Conservation (phyloP, 2,888 invertebrate genomes). For the Halocaridina rubra region DNA sequence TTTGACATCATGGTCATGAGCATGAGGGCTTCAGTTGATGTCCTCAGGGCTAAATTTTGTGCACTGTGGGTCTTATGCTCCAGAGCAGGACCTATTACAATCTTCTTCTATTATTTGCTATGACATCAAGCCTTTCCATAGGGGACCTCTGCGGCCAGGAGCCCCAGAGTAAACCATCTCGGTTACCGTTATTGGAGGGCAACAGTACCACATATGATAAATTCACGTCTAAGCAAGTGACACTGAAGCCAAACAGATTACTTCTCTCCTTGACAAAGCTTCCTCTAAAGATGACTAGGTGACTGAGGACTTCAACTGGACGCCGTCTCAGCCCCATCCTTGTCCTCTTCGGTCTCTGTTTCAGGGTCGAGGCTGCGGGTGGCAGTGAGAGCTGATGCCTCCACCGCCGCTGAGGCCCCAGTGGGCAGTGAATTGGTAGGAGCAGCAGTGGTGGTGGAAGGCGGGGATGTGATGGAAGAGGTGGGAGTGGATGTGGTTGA, state of each 20-base stretch:
- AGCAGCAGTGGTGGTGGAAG: constrained; percentile 61
- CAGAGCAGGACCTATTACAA: constrained; percentile 17
- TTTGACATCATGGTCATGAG: constrained; percentile 3
- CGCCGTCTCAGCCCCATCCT: constrained; percentile 56
- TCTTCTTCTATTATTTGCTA: neutral
- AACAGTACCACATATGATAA: constrained; percentile 13
- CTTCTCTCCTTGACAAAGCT: neutral
- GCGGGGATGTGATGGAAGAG: constrained; percentile 62
- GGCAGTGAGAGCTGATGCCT: constrained; percentile 61
- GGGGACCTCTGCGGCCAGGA: no score
- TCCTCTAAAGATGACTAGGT: neutral
- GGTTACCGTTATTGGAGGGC: no score
- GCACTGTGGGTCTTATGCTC: constrained; percentile 16
- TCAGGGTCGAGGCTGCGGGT: constrained; percentile 61
- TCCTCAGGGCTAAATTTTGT: constrained; percentile 45
- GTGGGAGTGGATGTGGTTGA: constrained; percentile 59
- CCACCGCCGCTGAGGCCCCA: constrained; percentile 38
- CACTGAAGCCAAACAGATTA: constrained; percentile 1
- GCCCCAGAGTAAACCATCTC: no score
- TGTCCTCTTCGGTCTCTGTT: constrained; percentile 61
- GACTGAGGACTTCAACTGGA: constrained; percentile 46
- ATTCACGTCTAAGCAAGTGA: neutral
- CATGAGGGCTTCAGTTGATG: constrained; percentile 40
- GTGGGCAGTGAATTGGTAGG: constrained; percentile 38
- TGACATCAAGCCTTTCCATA: constrained; percentile 18